These are phyloP conservation scores for Chionoecetes opilio DNA, from an alignment of 1,140 invertebrate genomes.

Conservation along the genomic window DNA sequence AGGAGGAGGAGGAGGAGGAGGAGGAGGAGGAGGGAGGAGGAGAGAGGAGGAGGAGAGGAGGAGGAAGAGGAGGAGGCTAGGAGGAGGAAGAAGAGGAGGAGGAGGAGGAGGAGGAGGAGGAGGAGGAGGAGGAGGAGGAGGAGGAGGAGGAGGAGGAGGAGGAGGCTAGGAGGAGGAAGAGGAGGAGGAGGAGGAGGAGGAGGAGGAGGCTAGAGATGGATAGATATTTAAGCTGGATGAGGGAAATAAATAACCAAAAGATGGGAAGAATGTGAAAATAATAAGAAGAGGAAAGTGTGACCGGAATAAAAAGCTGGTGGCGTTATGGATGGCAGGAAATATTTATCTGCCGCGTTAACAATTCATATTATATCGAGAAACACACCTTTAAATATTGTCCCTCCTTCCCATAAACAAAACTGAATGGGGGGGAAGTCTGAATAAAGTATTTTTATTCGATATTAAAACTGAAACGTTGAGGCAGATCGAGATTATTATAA, in stretches of 20 bases:
- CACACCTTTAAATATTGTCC: too few relatives aligned
- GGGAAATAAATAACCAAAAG: slow-evolving; percentile 27
- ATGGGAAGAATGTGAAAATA: not conserved
- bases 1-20: not conserved
- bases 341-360: not conserved
- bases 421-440: too few relatives aligned
- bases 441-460: too few relatives aligned
- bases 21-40: not conserved
- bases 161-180: not conserved
- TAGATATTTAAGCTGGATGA: not conserved
- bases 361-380: too few relatives aligned
- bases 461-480: too few relatives aligned
- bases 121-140: too few relatives aligned
- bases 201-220: slow-evolving; percentile 9
- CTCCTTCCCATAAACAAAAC: too few relatives aligned
- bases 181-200: not conserved
- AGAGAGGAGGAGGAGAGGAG: not conserved
- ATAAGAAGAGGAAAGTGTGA: slow-evolving; percentile 1
- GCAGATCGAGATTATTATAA: too few relatives aligned
- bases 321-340: not conserved
- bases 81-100: too few relatives aligned
- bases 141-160: too few relatives aligned
- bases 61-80: too few relatives aligned
- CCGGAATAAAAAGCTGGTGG: not conserved
- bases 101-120: too few relatives aligned